These are phyloP conservation scores for Atta texana DNA, from an alignment of 1,140 invertebrate genomes.

Conservation along the genomic window DNA sequence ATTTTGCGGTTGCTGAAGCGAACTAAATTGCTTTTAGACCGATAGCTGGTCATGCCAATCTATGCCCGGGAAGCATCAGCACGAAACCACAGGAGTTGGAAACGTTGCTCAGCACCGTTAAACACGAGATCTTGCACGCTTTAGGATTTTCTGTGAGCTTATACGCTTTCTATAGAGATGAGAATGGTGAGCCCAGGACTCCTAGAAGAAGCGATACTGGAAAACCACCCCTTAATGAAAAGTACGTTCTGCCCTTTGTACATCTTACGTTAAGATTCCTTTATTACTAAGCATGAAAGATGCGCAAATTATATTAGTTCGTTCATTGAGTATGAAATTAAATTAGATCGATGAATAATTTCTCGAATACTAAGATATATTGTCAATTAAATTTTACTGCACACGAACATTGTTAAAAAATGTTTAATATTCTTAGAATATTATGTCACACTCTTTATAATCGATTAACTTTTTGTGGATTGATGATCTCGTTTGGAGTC, in stretches of 20 bases:
- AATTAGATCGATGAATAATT: slow-evolving; percentile 10
- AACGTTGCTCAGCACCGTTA: slow-evolving; percentile 97
- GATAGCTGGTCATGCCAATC: slow-evolving; percentile 99
- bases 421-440: slow-evolving; percentile 24
- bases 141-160: slow-evolving; percentile 98
- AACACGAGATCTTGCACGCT: slow-evolving; percentile 99
- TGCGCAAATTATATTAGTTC: slow-evolving; percentile 6
- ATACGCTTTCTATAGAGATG: slow-evolving; percentile 97
- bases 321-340: background rate
- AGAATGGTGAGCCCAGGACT: slow-evolving; percentile 94
- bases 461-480: background rate
- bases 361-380: background rate
- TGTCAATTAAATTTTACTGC: slow-evolving; percentile 25
- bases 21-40: slow-evolving; percentile 90
- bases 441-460: slow-evolving; percentile 21
- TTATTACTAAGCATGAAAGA: slow-evolving; percentile 25
- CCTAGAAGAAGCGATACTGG: slow-evolving; percentile 92
- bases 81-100: slow-evolving; percentile 97
- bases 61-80: slow-evolving; percentile 98
- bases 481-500: no score
- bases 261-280: slow-evolving; percentile 18
- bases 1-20: slow-evolving; percentile 36
- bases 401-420: slow-evolving; percentile 1
- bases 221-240: slow-evolving; percentile 95
- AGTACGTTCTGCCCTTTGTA: slow-evolving; percentile 87